A percentile compares a stretch with the other conserved stretches of the same genome.
These are phyloP conservation scores for Macroramphosus scolopax DNA, from an alignment of 2,797 vertebrate genomes.

Conservation along the genomic window DNA sequence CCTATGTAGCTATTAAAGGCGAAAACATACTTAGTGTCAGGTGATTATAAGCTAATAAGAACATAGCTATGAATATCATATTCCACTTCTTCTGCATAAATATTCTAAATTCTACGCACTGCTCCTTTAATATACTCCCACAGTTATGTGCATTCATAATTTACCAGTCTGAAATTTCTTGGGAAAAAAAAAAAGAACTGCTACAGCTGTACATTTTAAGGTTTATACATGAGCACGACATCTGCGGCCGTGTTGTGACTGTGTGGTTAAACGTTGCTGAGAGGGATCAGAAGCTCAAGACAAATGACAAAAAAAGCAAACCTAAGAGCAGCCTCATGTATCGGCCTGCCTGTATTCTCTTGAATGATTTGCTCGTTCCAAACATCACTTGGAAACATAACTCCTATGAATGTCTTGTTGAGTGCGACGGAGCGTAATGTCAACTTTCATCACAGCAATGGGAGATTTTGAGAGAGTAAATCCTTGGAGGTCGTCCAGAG, in stretches of 20 bases:
- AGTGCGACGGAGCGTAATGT: slow-evolving; percentile 42
- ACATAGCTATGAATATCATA: too few species aligned
- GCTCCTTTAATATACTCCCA: too few species aligned
- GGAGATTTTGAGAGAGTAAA: slow-evolving; percentile 48
- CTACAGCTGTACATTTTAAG: background rate
- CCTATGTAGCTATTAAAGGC: too few species aligned
- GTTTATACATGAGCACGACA: slow-evolving; percentile 10
- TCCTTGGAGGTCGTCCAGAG: slow-evolving; percentile 45
- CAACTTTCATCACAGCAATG: slow-evolving; percentile 58
- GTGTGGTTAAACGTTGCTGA: slow-evolving; percentile 24
- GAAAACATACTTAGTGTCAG: too few species aligned
- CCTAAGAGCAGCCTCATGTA: too few species aligned
- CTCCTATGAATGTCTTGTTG: slow-evolving; percentile 34
- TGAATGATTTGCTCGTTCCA: slow-evolving; percentile 54
- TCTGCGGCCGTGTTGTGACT: slow-evolving; percentile 8
- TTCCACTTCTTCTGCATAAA: too few species aligned
- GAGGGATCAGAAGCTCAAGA: too few species aligned
- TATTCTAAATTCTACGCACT: too few species aligned
- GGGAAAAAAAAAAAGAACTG: too few species aligned
- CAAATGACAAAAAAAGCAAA: too few species aligned
- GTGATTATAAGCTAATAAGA: too few species aligned
- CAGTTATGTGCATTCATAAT: too few species aligned
- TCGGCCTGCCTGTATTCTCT: slow-evolving; percentile 31
- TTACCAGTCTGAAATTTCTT: slow-evolving; percentile 30
- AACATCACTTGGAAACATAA: slow-evolving; percentile 60